Conservation (phyloP, 2,797 vertebrate genomes). For the Florisuga fusca region DNA sequence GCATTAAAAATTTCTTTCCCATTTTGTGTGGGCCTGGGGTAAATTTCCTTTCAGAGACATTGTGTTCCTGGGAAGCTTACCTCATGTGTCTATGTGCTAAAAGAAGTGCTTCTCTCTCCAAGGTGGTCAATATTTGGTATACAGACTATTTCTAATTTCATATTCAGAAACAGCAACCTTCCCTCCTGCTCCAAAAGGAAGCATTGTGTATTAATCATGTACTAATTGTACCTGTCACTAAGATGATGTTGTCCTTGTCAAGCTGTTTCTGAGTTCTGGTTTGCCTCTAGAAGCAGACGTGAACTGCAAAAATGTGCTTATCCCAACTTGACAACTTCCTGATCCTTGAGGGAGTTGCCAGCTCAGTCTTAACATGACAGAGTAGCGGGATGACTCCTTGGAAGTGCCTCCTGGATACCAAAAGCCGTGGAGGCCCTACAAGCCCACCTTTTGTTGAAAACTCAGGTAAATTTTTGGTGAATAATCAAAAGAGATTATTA, state of each 20-base stretch:
- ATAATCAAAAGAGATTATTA: neutral
- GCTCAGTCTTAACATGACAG: neutral
- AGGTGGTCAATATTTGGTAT: neutral
- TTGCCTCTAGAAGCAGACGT: neutral
- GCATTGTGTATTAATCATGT: too few relatives aligned
- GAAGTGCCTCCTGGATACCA: neutral
- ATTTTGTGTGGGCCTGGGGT: neutral
- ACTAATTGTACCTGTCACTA: neutral
- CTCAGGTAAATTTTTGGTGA: neutral
- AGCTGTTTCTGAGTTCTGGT: neutral
- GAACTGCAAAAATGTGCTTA: neutral
- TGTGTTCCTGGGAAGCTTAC: neutral
- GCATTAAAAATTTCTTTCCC: neutral
- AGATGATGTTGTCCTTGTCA: neutral
- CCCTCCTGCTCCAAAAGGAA: neutral
- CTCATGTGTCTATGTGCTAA: fast-evolving
- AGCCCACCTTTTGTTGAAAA: neutral
- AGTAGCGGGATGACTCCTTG: neutral
- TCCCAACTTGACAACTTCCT: neutral
- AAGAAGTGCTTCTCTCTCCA: neutral
- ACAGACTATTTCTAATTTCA: neutral
- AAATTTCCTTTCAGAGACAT: neutral
- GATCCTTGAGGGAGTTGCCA: neutral
- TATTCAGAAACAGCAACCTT: neutral
- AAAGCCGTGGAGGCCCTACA: neutral